Conservation (phyloP, 1,140 invertebrate genomes). For the Macrobrachium rosenbergii region DNA sequence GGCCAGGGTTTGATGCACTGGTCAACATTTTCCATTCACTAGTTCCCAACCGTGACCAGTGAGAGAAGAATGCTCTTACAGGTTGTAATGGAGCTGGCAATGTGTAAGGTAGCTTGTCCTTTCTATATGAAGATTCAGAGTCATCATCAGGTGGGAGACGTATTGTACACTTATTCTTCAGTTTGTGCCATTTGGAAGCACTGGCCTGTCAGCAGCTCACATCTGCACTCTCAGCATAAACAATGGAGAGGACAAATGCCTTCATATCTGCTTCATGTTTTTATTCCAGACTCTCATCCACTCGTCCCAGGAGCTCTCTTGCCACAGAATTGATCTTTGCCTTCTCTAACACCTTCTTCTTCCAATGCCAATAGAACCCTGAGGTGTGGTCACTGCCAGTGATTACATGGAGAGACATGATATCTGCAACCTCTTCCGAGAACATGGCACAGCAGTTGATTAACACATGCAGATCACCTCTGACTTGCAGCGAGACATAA, state of each 20-base stretch:
- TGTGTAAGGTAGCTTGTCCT: constrained; percentile 27
- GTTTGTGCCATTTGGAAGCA: constrained; percentile 10
- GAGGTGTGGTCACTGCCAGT: constrained; percentile 18
- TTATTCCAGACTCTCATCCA: not conserved
- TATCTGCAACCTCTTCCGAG: not conserved
- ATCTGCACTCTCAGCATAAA: not conserved
- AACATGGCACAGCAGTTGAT: not conserved
- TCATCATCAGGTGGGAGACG: constrained; percentile 16
- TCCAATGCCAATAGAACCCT: no score
- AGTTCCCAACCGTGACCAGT: constrained; percentile 2
- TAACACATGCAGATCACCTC: not conserved
- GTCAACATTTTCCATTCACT: not conserved
- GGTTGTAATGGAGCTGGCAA: constrained; percentile 21
- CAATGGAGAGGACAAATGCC: no score
- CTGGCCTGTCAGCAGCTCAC: not conserved
- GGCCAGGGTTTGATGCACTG: not conserved
- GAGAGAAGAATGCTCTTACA: constrained; percentile 11
- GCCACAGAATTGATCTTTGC: not conserved
- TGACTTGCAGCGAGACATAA: not conserved
- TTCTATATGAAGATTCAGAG: constrained; percentile 18
- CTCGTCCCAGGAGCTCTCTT: not conserved
- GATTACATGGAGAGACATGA: not conserved
- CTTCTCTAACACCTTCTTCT: constrained; percentile 14
- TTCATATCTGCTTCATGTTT: not conserved
- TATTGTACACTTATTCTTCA: not conserved